These are phyloP conservation scores for Aplochiton taeniatus DNA, from an alignment of 2,797 vertebrate genomes.

Conservation along the genomic window DNA sequence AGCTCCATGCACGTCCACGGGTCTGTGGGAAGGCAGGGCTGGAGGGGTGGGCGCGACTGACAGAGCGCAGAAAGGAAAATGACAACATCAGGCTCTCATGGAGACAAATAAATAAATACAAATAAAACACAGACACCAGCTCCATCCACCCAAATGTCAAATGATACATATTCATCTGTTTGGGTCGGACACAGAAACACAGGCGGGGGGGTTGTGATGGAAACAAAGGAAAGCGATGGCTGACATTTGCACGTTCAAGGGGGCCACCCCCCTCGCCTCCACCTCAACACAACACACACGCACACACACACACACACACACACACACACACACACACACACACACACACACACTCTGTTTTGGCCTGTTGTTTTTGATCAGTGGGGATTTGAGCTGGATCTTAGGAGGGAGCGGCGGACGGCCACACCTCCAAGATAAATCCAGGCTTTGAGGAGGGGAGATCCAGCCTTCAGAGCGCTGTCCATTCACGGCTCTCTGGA, in stretches of 20 bases:
- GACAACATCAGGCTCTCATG: slow-evolving; percentile 46
- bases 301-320: not conserved
- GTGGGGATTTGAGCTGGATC: slow-evolving; percentile 37
- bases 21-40: slow-evolving; percentile 24
- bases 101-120: not conserved
- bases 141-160: slow-evolving; percentile 56
- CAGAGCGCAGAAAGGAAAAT: slow-evolving; percentile 27
- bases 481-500: slow-evolving; percentile 34
- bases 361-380: slow-evolving; percentile 17
- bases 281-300: not conserved
- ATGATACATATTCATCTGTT: slow-evolving; percentile 62
- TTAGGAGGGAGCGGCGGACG: slow-evolving; percentile 35
- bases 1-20: slow-evolving; percentile 8
- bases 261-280: slow-evolving; percentile 23
- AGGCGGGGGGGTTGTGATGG: slow-evolving; percentile 16
- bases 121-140: slow-evolving; percentile 36
- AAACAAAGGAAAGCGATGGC: slow-evolving; percentile 36
- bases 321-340: slow-evolving; percentile 13
- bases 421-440: slow-evolving; percentile 51
- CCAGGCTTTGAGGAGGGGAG: slow-evolving; percentile 25
- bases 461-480: slow-evolving; percentile 17
- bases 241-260: slow-evolving; percentile 51
- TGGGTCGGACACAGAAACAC: slow-evolving; percentile 32
- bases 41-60: not conserved
- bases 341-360: not conserved